phyloP scores from a whole-genome alignment of 1,140 invertebrate genomes.

The Tenebrio molitor region DNA sequence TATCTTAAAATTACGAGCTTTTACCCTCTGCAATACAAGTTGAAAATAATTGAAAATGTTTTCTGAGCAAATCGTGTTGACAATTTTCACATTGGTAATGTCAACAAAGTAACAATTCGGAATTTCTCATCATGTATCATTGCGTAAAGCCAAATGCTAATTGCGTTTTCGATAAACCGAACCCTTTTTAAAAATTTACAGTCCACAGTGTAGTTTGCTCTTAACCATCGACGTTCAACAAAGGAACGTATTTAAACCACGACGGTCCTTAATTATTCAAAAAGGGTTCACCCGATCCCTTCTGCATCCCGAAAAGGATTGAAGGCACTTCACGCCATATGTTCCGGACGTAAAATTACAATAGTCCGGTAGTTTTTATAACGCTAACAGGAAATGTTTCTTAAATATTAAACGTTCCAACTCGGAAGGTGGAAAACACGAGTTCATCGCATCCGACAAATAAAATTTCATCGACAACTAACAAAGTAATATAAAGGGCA shows the following conservation, averaged over 20 bases:
- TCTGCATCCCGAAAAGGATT: neutral
- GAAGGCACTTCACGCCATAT: neutral
- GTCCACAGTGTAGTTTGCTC: too few relatives aligned
- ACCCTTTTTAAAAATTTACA: too few relatives aligned
- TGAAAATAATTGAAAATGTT: too few relatives aligned
- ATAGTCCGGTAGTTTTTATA: neutral
- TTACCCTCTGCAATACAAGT: too few relatives aligned
- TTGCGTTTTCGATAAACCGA: too few relatives aligned
- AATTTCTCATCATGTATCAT: too few relatives aligned
- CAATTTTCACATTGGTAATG: too few relatives aligned
- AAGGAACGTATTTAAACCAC: neutral
- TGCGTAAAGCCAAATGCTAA: too few relatives aligned
- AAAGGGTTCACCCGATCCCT: neutral
- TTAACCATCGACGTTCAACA: neutral
- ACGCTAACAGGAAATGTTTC: neutral
- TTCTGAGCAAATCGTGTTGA: too few relatives aligned
- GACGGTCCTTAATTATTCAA: neutral
- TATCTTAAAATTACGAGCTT: too few relatives aligned
- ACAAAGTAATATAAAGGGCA: neutral
- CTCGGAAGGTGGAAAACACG: neutral
- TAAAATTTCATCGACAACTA: conserved; percentile 2
- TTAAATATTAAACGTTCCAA: neutral
- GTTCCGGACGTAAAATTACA: neutral
- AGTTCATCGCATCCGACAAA: neutral
- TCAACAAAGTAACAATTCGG: too few relatives aligned